Evolutionary conservation across 1,140 invertebrate species (phyloP).

Genomic region (Zelostemma sp.): DNA sequence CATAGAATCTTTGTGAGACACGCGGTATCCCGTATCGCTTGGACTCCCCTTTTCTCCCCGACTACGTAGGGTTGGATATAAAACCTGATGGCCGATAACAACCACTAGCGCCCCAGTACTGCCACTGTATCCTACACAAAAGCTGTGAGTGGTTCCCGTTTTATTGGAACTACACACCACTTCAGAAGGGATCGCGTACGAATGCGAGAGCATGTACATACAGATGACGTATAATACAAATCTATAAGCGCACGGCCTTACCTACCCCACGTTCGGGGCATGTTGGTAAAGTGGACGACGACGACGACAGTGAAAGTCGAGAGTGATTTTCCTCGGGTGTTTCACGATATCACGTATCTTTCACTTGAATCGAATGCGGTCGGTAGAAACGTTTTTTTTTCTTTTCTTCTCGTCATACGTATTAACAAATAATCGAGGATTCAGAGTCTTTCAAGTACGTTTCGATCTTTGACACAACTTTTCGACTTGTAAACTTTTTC

Average conservation of each 20-base stretch:
- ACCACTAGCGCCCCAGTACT: constrained; percentile 64
- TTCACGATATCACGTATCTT: constrained; percentile 8
- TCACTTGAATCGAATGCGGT: background rate
- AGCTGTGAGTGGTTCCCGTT: constrained; percentile 69
- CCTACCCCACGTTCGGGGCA: constrained; percentile 28
- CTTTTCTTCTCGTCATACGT: too few species aligned
- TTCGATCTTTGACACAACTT: too few species aligned
- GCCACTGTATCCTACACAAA: constrained; percentile 68
- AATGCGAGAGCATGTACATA: constrained; percentile 25
- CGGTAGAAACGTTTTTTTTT: constrained; percentile 35
- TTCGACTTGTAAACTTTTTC: too few species aligned
- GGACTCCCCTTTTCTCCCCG: constrained; percentile 44
- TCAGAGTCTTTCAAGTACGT: too few species aligned
- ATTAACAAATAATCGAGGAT: too few species aligned
- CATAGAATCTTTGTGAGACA: constrained; percentile 72
- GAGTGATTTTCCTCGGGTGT: constrained; percentile 29
- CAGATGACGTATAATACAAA: constrained; percentile 2
- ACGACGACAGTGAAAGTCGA: constrained; percentile 22
- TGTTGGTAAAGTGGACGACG: constrained; percentile 17
- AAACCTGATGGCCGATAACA: constrained; percentile 72
- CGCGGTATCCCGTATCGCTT: constrained; percentile 68
- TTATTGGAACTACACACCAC: constrained; percentile 70
- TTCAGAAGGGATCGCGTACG: constrained; percentile 57
- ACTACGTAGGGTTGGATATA: constrained; percentile 63
- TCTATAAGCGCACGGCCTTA: constrained; percentile 19